phyloP scores from a whole-genome alignment of 2,797 vertebrate genomes.

The Anabacerthia variegaticeps region DNA sequence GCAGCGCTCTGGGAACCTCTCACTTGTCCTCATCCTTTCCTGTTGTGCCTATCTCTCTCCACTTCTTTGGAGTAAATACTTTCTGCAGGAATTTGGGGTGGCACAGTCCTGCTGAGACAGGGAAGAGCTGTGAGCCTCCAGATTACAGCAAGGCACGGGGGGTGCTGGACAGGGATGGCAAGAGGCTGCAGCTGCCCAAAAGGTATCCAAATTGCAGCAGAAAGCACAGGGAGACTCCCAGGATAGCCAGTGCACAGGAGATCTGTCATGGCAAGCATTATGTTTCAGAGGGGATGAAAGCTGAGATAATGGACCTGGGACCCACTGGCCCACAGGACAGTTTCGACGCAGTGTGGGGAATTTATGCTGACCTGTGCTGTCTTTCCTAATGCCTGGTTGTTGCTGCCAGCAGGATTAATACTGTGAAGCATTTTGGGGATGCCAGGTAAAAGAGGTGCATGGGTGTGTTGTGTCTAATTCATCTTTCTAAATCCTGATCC shows the following conservation, averaged over 20 bases:
- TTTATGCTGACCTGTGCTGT: neutral
- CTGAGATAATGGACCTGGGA: neutral
- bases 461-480: neutral
- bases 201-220: neutral
- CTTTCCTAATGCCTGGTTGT: neutral
- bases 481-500: neutral
- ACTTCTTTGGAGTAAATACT: neutral
- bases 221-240: neutral
- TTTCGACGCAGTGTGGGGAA: neutral
- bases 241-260: neutral
- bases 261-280: neutral
- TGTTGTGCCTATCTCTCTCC: neutral
- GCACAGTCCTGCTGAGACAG: neutral
- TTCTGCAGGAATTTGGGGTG: neutral
- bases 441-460: neutral
- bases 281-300: neutral
- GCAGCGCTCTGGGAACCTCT: neutral
- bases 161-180: neutral
- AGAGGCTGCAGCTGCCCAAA: neutral
- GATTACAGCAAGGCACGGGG: neutral
- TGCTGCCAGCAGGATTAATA: neutral
- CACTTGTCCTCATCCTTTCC: neutral
- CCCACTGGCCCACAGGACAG: neutral
- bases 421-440: neutral
- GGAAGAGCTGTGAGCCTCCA: neutral